Base-by-base conservation (phyloP, 2,797 vertebrate species). In the Ficedula albicollis region DNA sequence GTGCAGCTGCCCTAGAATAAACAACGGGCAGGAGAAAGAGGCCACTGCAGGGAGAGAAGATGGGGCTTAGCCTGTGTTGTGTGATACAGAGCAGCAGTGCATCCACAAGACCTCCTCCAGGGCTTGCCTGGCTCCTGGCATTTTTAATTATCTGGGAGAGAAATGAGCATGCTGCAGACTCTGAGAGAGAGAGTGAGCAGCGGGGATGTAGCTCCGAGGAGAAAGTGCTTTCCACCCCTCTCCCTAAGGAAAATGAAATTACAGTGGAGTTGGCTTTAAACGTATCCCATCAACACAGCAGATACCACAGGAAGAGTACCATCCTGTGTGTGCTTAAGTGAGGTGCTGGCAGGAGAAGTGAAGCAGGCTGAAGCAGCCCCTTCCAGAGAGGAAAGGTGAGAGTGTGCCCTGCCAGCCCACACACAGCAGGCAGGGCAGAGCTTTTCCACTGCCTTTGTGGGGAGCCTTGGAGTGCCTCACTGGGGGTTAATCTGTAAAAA, bases 221-320 rank as follows among this genome's bases (percentile, higher is more conserved):
- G 68, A 94, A 92, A 95, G 80, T 46, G 86, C 46, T 77, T 90
- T 58, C 46, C 52, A 52, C 9, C 3, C 2, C 26, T 20, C 58
- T 87, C 95, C 91, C 91, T 34, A 76, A 89, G 94, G 95, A 96
- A 96, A 94, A 96, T 68, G 81, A 95, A 95, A 95, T 97, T 96
- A 94, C 86, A 68, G 69, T 34, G 34, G 49, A 91, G 91, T 83
- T 95, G 11, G 18, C 90, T 95, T 94, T 91, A 95, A 95, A 96
- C 0, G 5, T 85, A 94, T 87, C 74, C 91, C 84, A 96, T 96
- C 94, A 97, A 77, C 86, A 70, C 83, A 89, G 94, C 91, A 79
- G 70, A 83, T 93, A 95, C 80, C 66, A 25, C 36, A 88, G 79
- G 64, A 95, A 92, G 79, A 95, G 84, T 60, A 95, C 94, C 90